Evolutionary conservation across 37 sponge, comb jelly and placozoan species (phyloP).

Genomic region (Halichondria panicea): DNA sequence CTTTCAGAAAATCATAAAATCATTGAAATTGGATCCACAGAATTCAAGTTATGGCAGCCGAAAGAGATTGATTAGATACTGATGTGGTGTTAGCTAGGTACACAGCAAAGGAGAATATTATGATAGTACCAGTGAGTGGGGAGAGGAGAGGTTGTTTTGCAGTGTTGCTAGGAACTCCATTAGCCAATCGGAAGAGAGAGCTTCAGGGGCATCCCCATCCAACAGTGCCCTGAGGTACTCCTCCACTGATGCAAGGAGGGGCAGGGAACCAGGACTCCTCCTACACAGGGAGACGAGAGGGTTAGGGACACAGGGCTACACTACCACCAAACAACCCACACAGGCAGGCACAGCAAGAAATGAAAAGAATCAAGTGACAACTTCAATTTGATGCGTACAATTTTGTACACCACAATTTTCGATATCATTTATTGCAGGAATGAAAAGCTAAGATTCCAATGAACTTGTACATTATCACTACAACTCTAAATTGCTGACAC

Average conservation of each 20-base stretch:
- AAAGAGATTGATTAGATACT: too few relatives aligned
- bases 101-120: neutral
- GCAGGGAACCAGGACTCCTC: neutral
- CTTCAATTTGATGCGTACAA: too few relatives aligned
- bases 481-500: too few relatives aligned
- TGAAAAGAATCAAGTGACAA: too few relatives aligned
- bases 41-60: too few relatives aligned
- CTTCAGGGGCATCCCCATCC: neutral
- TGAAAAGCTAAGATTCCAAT: too few relatives aligned
- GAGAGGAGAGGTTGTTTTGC: slow-evolving; percentile 47
- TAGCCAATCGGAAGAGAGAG: slow-evolving; percentile 23
- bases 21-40: too few relatives aligned
- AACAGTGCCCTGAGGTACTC: slow-evolving; percentile 3
- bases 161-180: slow-evolving; percentile 28
- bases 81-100: neutral
- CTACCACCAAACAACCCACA: neutral
- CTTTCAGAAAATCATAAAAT: too few relatives aligned
- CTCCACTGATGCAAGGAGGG: slow-evolving; percentile 1
- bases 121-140: slow-evolving; percentile 6
- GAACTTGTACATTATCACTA: too few relatives aligned
- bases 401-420: too few relatives aligned
- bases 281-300: neutral
- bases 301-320: neutral
- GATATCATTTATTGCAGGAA: too few relatives aligned
- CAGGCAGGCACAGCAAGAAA: neutral